Evolutionary conservation across 2,888 invertebrate genomes (phyloP), one percentile per base, ranked within the genome.

Genomic region (Mystacides longicornis): DNA sequence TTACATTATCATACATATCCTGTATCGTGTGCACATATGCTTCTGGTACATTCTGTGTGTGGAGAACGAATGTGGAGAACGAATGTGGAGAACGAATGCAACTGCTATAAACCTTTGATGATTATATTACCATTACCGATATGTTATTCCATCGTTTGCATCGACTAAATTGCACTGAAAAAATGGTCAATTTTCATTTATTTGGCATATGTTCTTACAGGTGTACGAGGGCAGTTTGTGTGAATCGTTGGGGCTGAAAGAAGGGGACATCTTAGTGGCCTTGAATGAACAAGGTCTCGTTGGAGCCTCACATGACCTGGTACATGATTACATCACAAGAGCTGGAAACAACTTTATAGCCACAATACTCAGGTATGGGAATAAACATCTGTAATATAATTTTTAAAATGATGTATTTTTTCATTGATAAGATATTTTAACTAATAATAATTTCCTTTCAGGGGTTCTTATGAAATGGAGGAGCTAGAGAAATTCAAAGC

Each of bases 201-300:
- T n/a, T n/a, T n/a, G n/a, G n/a, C n/a, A n/a, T n/a, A n/a, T n/a
- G 11, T 51, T 31, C 16, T 20, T 22, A 3, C 67, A 94, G 95
- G 89, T 96, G 18, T 74, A 82, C 31, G 86, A 87, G 56, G 84
- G 83, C 53, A 86, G 93, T 62, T 78, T 93, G 37, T 93, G 95
- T 0, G 89, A 92, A 67, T 75, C 81, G 62, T 86, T 86, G 57
- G 95, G 94, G 1, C 73, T 97, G 21, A 79, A 81, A 66, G 82
- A 87, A 14, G 93, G 93, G n/a, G 96, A 97, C 73, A 77, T 86
- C 33, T 80, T 97, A 61, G 78, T 89, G 33, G 80, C 82, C 62
- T 83, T 96, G 62, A 88, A 89, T 67, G 85, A 86, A 57, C 74
- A 77, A 33, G 75, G 83, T 48, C 81, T 89, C 7, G 78, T 80